phyloP scores from a whole-genome alignment of 2,797 vertebrate species.

The Gorsachius magnificus region DNA sequence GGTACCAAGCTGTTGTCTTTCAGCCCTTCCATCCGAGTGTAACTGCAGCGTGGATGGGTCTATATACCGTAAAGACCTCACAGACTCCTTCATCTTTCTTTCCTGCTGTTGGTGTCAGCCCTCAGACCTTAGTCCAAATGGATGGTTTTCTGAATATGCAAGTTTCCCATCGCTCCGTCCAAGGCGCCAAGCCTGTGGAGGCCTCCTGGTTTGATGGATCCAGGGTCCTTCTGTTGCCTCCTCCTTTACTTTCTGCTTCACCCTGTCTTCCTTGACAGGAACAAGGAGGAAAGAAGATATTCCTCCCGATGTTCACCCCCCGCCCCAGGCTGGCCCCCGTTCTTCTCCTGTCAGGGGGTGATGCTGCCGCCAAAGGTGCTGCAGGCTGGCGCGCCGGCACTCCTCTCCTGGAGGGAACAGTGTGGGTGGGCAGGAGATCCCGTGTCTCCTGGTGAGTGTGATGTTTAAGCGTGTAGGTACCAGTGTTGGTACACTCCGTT shows the following conservation, averaged over 20 bases:
- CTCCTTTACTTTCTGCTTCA: background rate
- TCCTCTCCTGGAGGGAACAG: background rate
- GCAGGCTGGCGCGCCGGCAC: background rate
- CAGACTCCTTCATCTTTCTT: background rate
- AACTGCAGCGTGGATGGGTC: background rate
- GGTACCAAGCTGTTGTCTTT: background rate
- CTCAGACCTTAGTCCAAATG: background rate
- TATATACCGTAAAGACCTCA: background rate
- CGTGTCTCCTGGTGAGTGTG: background rate
- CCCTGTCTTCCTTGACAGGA: background rate
- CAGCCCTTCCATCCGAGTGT: background rate
- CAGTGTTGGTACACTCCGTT: conserved; percentile 30
- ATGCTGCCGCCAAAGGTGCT: background rate
- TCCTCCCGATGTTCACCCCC: background rate
- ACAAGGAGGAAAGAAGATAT: background rate
- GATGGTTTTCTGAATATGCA: background rate
- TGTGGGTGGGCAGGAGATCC: conserved; percentile 28
- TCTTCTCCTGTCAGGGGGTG: background rate
- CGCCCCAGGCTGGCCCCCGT: background rate
- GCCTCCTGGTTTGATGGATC: background rate
- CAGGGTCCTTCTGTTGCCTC: background rate
- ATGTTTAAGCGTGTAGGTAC: conserved; percentile 24
- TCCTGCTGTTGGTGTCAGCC: background rate
- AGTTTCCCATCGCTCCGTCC: background rate
- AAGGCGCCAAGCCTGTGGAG: background rate